These are phyloP conservation scores for Cinara cedri DNA, from an alignment of 2,888 invertebrate species.

Conservation along the genomic window DNA sequence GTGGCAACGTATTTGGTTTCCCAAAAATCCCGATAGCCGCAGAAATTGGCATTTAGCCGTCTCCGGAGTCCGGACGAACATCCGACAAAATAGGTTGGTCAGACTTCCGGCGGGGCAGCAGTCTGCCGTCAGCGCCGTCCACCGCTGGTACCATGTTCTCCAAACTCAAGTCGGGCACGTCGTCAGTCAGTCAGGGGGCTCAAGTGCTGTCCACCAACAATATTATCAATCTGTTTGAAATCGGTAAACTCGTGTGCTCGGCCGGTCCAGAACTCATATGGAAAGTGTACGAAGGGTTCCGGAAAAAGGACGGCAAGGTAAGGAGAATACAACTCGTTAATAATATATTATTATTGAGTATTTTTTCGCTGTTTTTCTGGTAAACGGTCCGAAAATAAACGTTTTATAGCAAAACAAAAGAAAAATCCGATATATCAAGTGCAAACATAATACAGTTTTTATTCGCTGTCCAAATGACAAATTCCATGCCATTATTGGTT, in stretches of 20 bases:
- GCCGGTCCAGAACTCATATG: slow-evolving; percentile 90
- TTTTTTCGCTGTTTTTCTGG: too few species aligned
- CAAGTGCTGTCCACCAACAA: slow-evolving; percentile 75
- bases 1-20: too few species aligned
- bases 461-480: too few species aligned
- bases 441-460: too few species aligned
- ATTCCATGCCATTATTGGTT: too few species aligned
- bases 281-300: slow-evolving; percentile 87
- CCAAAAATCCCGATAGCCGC: not conserved
- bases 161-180: slow-evolving; percentile 72
- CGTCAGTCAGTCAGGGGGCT: slow-evolving; percentile 59
- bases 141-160: slow-evolving; percentile 72
- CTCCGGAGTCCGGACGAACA: not conserved
- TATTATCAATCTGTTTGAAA: slow-evolving; percentile 84
- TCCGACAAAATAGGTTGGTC: slow-evolving; percentile 55
- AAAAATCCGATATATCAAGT: too few species aligned
- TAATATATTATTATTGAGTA: too few species aligned
- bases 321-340: slow-evolving; percentile 62
- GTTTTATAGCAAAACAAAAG: too few species aligned
- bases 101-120: slow-evolving; percentile 55
- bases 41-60: not conserved
- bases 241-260: slow-evolving; percentile 79
- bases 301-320: slow-evolving; percentile 90
- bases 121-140: slow-evolving; percentile 60
- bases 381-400: too few species aligned